Evolutionary conservation across 2,888 invertebrate genomes (phyloP).

Genomic region (Spodoptera littoralis): DNA sequence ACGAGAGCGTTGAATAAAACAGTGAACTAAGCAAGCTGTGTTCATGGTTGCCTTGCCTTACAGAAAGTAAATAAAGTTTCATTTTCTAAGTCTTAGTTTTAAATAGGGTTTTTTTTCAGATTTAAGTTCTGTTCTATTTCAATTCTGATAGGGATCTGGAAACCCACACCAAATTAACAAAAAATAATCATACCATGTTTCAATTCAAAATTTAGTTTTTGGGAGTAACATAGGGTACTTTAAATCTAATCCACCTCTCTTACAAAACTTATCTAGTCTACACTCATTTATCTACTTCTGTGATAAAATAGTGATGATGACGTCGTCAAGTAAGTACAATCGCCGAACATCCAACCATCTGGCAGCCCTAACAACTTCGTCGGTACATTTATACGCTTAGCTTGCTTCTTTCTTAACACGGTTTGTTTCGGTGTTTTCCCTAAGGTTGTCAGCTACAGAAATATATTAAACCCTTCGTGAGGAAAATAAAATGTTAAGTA

Average conservation of each 20-base stretch:
- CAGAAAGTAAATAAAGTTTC: neutral
- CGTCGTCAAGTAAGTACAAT: neutral
- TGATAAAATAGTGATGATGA: no score
- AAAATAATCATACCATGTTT: no score
- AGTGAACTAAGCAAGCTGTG: conserved; percentile 57
- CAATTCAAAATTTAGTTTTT: no score
- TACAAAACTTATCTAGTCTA: no score
- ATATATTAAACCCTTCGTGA: conserved; percentile 41
- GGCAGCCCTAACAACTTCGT: conserved; percentile 44
- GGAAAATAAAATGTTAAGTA: conserved; percentile 38
- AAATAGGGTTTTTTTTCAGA: no score
- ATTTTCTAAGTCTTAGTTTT: no score
- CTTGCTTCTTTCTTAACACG: conserved; percentile 51
- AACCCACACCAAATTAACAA: no score
- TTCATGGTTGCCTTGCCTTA: conserved; percentile 39
- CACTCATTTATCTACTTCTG: no score
- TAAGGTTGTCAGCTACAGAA: conserved; percentile 52
- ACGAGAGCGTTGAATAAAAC: conserved; percentile 63
- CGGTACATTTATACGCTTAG: conserved; percentile 50
- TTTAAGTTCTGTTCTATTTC: no score
- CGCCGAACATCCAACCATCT: conserved; percentile 11
- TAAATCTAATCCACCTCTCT: no score
- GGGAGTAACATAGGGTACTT: no score
- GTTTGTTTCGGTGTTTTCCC: conserved; percentile 54
- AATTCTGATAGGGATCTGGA: no score